phyloP scores from a whole-genome alignment of 2,797 vertebrate species.

The Crax fasciolata region DNA sequence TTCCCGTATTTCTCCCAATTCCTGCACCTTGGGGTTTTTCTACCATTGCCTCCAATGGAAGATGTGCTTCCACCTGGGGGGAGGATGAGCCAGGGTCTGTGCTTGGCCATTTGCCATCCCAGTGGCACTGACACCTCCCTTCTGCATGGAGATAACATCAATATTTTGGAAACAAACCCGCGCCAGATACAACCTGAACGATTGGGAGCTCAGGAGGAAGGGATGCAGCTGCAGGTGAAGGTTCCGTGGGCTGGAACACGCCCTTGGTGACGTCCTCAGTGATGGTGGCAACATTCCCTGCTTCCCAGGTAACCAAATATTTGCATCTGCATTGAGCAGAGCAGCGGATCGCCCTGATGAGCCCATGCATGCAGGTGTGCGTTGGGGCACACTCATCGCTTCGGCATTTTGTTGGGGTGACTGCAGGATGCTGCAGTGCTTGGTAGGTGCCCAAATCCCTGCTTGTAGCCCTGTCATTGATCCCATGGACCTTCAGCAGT shows the following conservation, averaged over 20 bases:
- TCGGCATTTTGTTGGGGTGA: background rate
- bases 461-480: fast-evolving
- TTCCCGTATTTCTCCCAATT: background rate
- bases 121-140: background rate
- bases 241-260: background rate
- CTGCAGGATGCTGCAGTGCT: background rate
- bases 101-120: background rate
- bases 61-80: too few species aligned
- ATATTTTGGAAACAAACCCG: background rate
- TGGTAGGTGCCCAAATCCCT: fast-evolving
- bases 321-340: background rate
- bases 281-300: background rate
- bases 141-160: background rate
- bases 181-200: background rate
- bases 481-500: background rate
- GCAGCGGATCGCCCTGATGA: background rate
- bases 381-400: fast-evolving
- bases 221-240: background rate
- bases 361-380: background rate
- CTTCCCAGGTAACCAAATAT: constrained; percentile 64
- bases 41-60: background rate
- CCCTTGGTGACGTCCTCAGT: background rate
- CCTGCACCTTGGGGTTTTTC: background rate
- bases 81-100: too few species aligned
- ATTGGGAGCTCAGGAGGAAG: background rate